Evolutionary conservation across 2,113 vertebrate species (phyloP).

Genomic region (Ammodytes marinus): DNA sequence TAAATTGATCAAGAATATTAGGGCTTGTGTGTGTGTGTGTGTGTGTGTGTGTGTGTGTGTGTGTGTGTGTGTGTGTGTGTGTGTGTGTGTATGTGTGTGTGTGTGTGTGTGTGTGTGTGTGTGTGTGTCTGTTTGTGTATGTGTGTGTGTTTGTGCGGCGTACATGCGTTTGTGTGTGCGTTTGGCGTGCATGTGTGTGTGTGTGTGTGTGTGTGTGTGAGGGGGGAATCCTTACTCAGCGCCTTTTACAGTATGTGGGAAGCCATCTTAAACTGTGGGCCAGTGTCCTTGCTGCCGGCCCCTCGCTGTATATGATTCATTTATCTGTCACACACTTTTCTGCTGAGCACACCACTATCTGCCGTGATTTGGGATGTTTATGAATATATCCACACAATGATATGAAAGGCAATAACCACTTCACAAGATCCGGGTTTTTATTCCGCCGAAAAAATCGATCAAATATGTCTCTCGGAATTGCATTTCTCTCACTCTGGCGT

Average conservation of each 20-base stretch:
- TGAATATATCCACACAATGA: slow-evolving; percentile 69
- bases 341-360: slow-evolving; percentile 67
- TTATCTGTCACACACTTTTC: slow-evolving; percentile 61
- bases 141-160: too few species aligned
- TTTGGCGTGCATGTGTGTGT: too few species aligned
- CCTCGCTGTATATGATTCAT: slow-evolving; percentile 55
- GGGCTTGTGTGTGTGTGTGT: background rate
- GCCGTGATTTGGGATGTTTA: slow-evolving; percentile 54
- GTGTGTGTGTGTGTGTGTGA: too few species aligned
- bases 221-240: slow-evolving; percentile 68
- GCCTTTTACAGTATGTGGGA: background rate
- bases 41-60: too few species aligned
- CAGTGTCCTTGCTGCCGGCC: slow-evolving; percentile 44
- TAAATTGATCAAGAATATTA: slow-evolving; percentile 66
- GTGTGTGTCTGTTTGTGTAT: too few species aligned
- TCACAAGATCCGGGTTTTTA: slow-evolving; percentile 55
- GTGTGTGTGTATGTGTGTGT: too few species aligned
- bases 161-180: too few species aligned
- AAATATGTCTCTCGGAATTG: slow-evolving; percentile 62
- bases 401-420: slow-evolving; percentile 76
- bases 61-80: too few species aligned
- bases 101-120: too few species aligned
- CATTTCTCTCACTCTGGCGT: slow-evolving; percentile 57
- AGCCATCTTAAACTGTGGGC: slow-evolving; percentile 48
- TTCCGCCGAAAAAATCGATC: slow-evolving; percentile 64